A percentile compares a stretch with the other conserved stretches of the same genome.
Conservation (phyloP, 2,797 vertebrate genomes). For the Pipistrellus pygmaeus region DNA sequence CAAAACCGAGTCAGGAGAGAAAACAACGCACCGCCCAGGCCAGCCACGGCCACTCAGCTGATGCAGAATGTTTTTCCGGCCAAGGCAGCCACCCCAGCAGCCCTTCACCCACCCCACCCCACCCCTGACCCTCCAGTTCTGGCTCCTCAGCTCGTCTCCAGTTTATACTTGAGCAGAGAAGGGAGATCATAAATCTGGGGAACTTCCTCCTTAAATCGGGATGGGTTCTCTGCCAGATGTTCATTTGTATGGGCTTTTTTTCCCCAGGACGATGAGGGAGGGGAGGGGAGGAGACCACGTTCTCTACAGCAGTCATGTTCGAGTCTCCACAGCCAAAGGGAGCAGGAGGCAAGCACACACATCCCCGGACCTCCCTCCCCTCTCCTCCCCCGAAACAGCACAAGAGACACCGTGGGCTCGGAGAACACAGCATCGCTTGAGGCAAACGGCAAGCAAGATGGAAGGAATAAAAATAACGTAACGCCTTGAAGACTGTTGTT, state of each 20-base stretch:
- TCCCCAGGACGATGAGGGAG: not conserved
- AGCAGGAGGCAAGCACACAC: not conserved
- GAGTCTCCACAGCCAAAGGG: not conserved
- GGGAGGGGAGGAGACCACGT: not conserved
- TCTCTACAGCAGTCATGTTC: not conserved
- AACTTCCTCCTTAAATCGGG: slow-evolving; percentile 67
- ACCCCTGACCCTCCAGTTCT: slow-evolving; percentile 32
- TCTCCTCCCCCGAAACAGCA: not conserved
- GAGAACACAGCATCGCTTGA: not conserved
- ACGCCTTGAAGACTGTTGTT: not conserved
- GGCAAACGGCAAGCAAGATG: not conserved
- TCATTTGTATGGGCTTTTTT: slow-evolving; percentile 60
- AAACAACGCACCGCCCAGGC: slow-evolving; percentile 51
- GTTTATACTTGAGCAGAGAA: slow-evolving; percentile 60
- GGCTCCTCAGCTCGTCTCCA: slow-evolving; percentile 17
- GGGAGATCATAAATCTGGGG: slow-evolving; percentile 68
- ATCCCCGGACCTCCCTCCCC: not conserved
- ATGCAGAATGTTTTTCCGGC: slow-evolving; percentile 60
- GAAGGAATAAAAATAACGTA: not conserved
- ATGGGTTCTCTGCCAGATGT: slow-evolving; percentile 73
- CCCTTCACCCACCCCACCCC: not conserved
- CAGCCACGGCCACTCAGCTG: slow-evolving; percentile 39
- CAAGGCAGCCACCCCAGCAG: not conserved
- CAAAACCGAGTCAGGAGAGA: slow-evolving; percentile 62
- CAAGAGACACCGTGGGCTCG: not conserved